Evolutionary conservation across 2,888 invertebrate genomes (phyloP), one percentile per base, ranked within the genome.

Genomic region (Apotomis betuletana): DNA sequence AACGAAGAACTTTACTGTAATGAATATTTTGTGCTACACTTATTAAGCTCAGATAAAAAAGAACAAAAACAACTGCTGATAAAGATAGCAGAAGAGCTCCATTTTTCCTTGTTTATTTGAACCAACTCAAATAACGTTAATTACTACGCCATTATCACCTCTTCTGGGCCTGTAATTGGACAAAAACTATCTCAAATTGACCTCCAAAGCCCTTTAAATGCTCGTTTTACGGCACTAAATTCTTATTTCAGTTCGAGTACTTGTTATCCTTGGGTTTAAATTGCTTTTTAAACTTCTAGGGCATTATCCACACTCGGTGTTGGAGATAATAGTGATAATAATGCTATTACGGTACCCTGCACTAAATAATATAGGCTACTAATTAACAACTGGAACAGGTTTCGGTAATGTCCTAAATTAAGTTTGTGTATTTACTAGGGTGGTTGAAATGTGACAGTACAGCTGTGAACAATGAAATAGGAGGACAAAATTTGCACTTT

Each of bases 251-350:
- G 52, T 72, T 63, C 67, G 57, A 63, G 62, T 38, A 52, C 61
- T 54, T 63, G 72, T 46, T 58, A 68, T 52, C 51, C 67, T 67
- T 67, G 52, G 63, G 72, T 69, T 64, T 69, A 74, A 75, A 76
- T 77, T 72, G 64, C 67, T 58, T 75, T 73, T 75, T 70, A 73
- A 75, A 74, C 70, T 75, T 67, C 71, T 70, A 52, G 54, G 49
- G 65, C 76, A 76, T 77, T 76, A 77, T 75, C 79, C 71, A 73
- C 76, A 77, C 77, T 70, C 67, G 75, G 75, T 73, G 75, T 73
- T 70, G 49, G 67, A 74, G 69, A 75, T 78, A 76, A 77, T 78
- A 78, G 77, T 78, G 76, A 75, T 80, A 79, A 80, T 79, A 78
- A 78, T 73, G 76, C 79, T 74, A 78, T 80, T 76, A 79, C 71